These are phyloP conservation scores for Pseudorectes ferrugineus DNA, from an alignment of 2,113 vertebrate species.

Conservation along the genomic window DNA sequence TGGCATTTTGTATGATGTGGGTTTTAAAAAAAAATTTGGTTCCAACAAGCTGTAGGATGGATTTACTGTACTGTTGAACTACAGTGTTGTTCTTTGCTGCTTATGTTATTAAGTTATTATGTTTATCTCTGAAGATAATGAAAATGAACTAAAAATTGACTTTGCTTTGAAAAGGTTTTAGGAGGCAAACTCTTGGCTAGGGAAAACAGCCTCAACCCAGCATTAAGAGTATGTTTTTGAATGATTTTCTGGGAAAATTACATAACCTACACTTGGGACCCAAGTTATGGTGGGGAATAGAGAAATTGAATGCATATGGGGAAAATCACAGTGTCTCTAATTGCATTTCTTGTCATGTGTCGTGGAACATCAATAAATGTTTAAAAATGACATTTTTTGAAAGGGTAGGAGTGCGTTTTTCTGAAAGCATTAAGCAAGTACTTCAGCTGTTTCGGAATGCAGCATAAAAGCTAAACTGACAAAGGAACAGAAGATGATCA, in stretches of 20 bases:
- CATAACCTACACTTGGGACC: background rate
- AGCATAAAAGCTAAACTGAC: background rate
- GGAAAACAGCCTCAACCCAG: background rate
- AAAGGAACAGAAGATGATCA: background rate
- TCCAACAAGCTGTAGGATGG: background rate
- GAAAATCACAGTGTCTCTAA: background rate
- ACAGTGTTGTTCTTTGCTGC: background rate
- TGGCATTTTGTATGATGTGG: background rate
- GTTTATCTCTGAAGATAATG: slow-evolving; percentile 19
- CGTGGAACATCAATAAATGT: background rate
- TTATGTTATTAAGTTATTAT: background rate
- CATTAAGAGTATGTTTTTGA: background rate
- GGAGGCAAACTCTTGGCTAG: background rate
- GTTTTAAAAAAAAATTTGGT: background rate
- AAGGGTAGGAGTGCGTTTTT: background rate
- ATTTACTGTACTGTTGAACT: slow-evolving; percentile 22
- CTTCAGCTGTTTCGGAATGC: background rate
- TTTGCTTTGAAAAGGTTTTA: background rate
- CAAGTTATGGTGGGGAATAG: background rate
- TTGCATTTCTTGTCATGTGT: background rate
- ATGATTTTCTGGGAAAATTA: background rate
- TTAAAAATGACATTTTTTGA: background rate
- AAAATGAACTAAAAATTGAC: background rate
- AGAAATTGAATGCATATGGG: background rate
- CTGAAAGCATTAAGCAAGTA: background rate